Evolutionary conservation across 2,888 invertebrate genomes (phyloP), one percentile per base, ranked within the genome.

Genomic region (Acleris cristana): DNA sequence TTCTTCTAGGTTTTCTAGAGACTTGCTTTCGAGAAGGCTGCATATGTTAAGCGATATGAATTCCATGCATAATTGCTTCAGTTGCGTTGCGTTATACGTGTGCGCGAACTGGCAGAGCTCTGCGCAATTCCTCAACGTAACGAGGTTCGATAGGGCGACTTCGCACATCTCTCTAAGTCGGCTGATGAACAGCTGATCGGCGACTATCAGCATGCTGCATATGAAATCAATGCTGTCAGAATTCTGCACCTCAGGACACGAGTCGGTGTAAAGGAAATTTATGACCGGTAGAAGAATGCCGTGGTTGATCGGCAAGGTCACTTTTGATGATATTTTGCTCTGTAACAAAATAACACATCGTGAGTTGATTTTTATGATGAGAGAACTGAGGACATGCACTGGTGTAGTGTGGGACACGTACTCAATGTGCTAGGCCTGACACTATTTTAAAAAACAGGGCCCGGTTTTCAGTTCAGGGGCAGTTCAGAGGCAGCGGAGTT

Each of bases 151-250:
- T 44, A 97, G 83, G 0, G 95, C 88, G 2, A 94, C 88, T 83
- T 96, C 96, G 85, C 96, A 95, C 85, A 96, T 93, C 82, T 96
- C 95, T 73, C 96, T 94, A 12, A 98, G 89, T 14, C 96, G 87
- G 2, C 93, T 89, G 7, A 97, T 94, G 71, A 98, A 95, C 44
- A 97, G 93, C 78, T 97, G 97, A 82, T 98, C 98, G 26, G 97
- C 96, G 14, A 96, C 94, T 10, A 96, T 94, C 26, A 98, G 91
- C 79, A 97, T 93, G 79, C 96, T 96, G 83, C 95, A 96, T 71
- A 96, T 93, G 67, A 95, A 94, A 78, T 97, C 96, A 0, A 95
- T 90, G 78, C 96, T 95, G 59, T 94, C 94, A 48, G 94, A 94
- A 65, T 87, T 94, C 72, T 93, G 86, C 55, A 95, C 85, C 71